Conservation (phyloP, 2,797 vertebrate species). For the Rhinogobio ventralis region DNA sequence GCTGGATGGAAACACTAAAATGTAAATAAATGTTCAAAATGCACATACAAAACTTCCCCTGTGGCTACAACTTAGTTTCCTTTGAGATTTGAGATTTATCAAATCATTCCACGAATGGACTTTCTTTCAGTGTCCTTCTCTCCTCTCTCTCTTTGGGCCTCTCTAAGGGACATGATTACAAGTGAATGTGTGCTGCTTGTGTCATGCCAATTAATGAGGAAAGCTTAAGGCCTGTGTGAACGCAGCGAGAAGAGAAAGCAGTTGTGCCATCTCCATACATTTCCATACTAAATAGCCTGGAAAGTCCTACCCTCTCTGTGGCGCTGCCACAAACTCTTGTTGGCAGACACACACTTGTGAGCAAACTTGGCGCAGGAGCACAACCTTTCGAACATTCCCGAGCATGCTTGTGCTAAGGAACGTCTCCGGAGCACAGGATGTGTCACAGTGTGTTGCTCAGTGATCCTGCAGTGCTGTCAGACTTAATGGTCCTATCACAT, state of each 20-base stretch:
- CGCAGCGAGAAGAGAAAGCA: constrained; percentile 56
- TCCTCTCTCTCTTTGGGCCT: constrained; percentile 51
- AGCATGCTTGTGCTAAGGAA: constrained; percentile 23
- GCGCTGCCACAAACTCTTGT: constrained; percentile 33
- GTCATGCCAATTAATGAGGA: constrained; percentile 74
- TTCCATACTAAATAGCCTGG: constrained; percentile 76
- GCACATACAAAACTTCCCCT: background rate
- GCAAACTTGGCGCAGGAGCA: constrained; percentile 32
- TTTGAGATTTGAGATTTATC: background rate
- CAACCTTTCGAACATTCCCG: constrained; percentile 40
- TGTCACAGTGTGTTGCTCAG: constrained; percentile 20
- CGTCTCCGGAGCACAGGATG: constrained; percentile 28
- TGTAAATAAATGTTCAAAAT: background rate
- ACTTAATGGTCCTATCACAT: constrained; percentile 27
- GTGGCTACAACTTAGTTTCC: background rate
- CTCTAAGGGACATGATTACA: constrained; percentile 77
- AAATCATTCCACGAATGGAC: background rate
- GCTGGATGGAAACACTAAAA: background rate
- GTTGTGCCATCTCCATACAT: constrained; percentile 74
- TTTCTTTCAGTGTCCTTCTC: background rate
- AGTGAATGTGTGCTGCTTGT: constrained; percentile 69
- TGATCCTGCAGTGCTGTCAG: constrained; percentile 33
- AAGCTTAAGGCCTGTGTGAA: constrained; percentile 67
- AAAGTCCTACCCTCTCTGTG: constrained; percentile 23
- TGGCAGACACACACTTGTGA: constrained; percentile 14